Base-by-base conservation (phyloP, 2,888 invertebrate genomes). In the Oscheius sp. region DNA sequence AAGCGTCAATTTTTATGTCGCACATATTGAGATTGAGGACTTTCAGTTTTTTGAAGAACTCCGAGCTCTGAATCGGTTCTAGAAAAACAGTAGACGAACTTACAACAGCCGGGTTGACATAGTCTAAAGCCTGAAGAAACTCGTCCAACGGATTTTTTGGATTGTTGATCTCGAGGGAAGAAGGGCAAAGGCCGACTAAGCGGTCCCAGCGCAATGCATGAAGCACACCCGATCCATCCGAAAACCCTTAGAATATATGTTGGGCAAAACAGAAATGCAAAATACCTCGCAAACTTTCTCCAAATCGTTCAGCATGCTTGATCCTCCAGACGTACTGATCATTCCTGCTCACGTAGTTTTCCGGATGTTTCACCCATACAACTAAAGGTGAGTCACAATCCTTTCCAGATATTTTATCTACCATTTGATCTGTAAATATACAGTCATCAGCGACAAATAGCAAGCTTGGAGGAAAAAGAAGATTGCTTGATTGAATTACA, bases 251-350 rank as follows among this genome's bases (percentile, higher is more conserved):
- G 65, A 21, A 21, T 21, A 21, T 21, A 21, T 21, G 21, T 21
- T 21, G 32, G 63, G 35, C 13, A 33, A 58, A 11, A 33, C 10
- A 48, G 3, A 53, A 42, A 50, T 7, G 2, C 2, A 32, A 48
- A 47, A 35, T 65, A 78, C 82, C 82, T 58, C 74, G 66, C 11
- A 75, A 47, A 57, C 80, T 81, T 59, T 78, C 78, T 48, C 78
- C 81, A 55, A 83, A 74, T 50, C 81, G 79, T 7, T 75, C 70
- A 0, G 77, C 75, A 11, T 77, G 73, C 66, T 83, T 79, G 48
- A 81, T 77, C 5, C 83, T 77, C 48, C 81, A 75, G 13, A 76
- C 76, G 1, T 76, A 74, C 51, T 76, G 72, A 0, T 53, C 29
- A 53, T 13, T 53, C 11, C 53, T 21, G 53, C 21, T 57, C 57